Evolutionary conservation across 2,888 invertebrate species (phyloP).

Genomic region (Tipula helvola): DNA sequence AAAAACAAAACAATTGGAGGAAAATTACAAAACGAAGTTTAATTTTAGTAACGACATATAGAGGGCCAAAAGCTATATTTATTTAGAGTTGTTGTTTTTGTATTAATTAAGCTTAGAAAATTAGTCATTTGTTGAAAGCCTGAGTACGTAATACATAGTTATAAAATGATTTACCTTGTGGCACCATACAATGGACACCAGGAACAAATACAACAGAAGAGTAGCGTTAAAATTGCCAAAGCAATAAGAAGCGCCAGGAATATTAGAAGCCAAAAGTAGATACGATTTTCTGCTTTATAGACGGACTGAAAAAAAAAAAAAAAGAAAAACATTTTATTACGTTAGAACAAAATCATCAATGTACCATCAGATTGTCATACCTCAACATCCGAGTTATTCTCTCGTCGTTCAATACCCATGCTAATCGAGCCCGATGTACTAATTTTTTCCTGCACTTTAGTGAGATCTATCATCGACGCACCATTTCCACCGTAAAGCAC

Average conservation of each 20-base stretch:
- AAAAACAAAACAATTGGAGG: constrained; percentile 9
- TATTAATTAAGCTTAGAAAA: not conserved
- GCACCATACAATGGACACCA: constrained; percentile 74
- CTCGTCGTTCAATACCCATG: constrained; percentile 27
- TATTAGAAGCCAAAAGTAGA: constrained; percentile 66
- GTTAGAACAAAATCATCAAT: not conserved
- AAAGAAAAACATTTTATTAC: constrained; percentile 5
- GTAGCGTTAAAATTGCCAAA: constrained; percentile 53
- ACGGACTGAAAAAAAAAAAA: constrained; percentile 43
- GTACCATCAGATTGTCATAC: not conserved
- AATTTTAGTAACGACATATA: constrained; percentile 7
- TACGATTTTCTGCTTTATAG: constrained; percentile 58
- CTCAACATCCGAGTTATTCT: not conserved
- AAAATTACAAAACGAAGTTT: not conserved
- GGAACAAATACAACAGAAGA: constrained; percentile 74
- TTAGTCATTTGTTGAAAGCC: not conserved
- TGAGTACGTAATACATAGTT: not conserved
- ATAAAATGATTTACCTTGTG: constrained; percentile 42
- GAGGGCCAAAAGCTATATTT: not conserved
- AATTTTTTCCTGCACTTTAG: constrained; percentile 54
- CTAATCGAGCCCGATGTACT: constrained; percentile 21
- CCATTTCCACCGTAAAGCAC: constrained; percentile 49
- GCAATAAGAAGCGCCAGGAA: constrained; percentile 62
- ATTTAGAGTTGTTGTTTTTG: not conserved
- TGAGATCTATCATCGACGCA: constrained; percentile 50